Conservation (phyloP, 1,140 invertebrate genomes). For the Cheumatopsyche charites region DNA sequence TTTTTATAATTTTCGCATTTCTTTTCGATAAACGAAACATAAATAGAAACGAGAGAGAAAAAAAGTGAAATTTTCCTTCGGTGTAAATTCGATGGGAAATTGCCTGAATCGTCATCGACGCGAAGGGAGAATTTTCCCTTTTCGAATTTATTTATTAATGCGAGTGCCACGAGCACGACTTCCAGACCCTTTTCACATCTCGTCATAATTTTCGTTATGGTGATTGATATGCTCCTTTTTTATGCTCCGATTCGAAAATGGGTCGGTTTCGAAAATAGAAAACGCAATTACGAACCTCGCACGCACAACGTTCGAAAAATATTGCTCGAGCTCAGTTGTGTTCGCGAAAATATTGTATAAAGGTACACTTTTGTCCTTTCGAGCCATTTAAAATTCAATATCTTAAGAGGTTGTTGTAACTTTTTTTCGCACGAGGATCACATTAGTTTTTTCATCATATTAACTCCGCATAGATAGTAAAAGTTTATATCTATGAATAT, state of each 20-base stretch:
- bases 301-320: not conserved
- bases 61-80: not conserved
- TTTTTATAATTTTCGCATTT: too few species aligned
- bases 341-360: not conserved
- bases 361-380: conserved; percentile 5
- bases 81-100: not conserved
- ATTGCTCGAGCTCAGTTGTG: not conserved
- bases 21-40: too few species aligned
- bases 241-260: not conserved
- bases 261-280: too few species aligned
- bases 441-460: not conserved
- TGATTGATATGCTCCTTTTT: conserved; percentile 16
- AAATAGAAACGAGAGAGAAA: too few species aligned
- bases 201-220: conserved; percentile 1
- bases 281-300: not conserved
- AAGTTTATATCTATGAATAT: not conserved
- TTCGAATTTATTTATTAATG: conserved; percentile 12
- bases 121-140: not conserved
- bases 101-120: conserved; percentile 8
- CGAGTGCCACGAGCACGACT: conserved; percentile 13
- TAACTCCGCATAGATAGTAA: not conserved
- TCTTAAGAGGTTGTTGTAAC: conserved; percentile 32
- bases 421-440: conserved; percentile 22
- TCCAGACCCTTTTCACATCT: conserved; percentile 15
- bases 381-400: conserved; percentile 47